These are phyloP conservation scores for Euleptes europaea DNA, from an alignment of 2,113 vertebrate genomes.

Conservation along the genomic window DNA sequence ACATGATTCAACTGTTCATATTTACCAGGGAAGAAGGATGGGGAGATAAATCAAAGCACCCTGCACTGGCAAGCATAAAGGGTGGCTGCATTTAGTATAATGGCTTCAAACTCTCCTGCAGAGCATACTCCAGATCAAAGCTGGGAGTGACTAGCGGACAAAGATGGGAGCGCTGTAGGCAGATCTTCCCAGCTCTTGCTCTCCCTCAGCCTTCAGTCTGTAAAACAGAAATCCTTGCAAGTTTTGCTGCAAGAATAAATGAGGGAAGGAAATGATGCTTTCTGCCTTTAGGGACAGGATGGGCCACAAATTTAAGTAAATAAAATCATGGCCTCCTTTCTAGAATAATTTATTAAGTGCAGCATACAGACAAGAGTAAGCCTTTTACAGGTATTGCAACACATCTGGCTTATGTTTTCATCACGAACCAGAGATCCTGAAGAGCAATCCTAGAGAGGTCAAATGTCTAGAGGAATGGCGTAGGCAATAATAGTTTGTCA, in stretches of 20 bases:
- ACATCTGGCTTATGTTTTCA: conserved; percentile 23
- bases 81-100: not conserved
- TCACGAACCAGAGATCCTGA: conserved; percentile 17
- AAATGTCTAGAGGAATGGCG: not conserved
- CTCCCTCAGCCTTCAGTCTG: not conserved
- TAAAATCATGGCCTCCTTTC: not conserved
- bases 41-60: not conserved
- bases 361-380: not conserved
- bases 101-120: not conserved
- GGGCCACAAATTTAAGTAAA: conserved; percentile 1
- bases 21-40: not conserved
- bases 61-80: not conserved
- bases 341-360: not conserved
- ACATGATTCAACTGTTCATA: not conserved
- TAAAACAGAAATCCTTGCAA: not conserved
- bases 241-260: not conserved
- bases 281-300: not conserved
- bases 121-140: not conserved
- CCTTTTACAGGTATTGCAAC: conserved; percentile 3
- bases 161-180: not conserved
- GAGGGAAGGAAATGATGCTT: not conserved
- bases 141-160: not conserved
- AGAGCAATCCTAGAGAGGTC: conserved; percentile 26
- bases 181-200: not conserved
- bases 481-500: not conserved